Conservation (phyloP, 2,113 vertebrate species). For the Planiliza haematocheilus region DNA sequence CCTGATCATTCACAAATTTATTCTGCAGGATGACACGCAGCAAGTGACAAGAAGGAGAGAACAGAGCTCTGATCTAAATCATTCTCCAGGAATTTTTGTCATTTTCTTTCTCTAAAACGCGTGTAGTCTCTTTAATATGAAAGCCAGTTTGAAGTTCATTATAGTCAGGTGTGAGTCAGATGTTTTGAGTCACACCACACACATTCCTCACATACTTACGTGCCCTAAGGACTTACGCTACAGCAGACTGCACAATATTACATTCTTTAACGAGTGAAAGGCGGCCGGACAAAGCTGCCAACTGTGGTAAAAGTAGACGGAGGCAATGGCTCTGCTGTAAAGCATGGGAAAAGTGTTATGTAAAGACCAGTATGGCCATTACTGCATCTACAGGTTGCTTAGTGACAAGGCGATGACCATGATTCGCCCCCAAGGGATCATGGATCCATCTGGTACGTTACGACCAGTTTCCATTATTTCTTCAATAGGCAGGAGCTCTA, state of each 20-base stretch:
- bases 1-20: neutral
- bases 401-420: neutral
- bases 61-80: too few relatives aligned
- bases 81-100: too few relatives aligned
- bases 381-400: slow-evolving; percentile 4
- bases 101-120: too few relatives aligned
- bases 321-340: neutral
- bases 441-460: too few relatives aligned
- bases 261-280: neutral
- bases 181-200: slow-evolving; percentile 53
- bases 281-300: neutral
- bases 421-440: too few relatives aligned
- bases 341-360: neutral
- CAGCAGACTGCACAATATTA: neutral
- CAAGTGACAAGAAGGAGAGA: neutral
- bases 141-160: neutral
- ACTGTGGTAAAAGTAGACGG: neutral
- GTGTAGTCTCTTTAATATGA: neutral
- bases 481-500: neutral
- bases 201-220: slow-evolving; percentile 69
- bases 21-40: neutral
- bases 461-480: neutral
- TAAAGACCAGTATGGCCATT: neutral
- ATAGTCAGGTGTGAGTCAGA: slow-evolving; percentile 44
- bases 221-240: slow-evolving; percentile 1